Evolutionary conservation across 2,113 vertebrate genomes (phyloP).

Genomic region (Crotalus viridis): DNA sequence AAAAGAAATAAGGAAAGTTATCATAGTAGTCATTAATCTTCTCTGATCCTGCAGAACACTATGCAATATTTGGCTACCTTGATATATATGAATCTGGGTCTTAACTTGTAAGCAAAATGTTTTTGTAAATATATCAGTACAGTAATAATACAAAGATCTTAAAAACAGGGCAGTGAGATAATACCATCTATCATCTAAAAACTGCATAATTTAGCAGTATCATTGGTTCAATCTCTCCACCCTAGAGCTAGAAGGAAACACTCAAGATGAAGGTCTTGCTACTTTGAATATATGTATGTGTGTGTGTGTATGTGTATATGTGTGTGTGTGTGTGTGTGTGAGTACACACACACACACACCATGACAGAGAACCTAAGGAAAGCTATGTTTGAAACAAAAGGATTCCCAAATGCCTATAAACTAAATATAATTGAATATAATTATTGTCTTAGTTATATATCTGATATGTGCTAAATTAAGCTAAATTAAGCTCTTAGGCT

Average conservation of each 20-base stretch:
- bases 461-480: neutral
- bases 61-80: neutral
- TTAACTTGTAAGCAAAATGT: neutral
- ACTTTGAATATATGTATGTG: no score
- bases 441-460: neutral
- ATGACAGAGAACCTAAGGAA: neutral
- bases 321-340: no score
- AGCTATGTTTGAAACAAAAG: neutral
- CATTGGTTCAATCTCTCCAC: no score
- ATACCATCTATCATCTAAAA: neutral
- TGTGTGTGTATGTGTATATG: no score
- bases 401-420: neutral
- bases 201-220: no score
- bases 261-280: no score
- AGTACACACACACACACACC: no score
- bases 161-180: neutral
- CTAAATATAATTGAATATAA: neutral
- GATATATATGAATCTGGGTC: neutral
- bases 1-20: neutral
- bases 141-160: neutral
- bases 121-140: neutral
- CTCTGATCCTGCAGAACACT: neutral
- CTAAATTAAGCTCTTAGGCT: neutral
- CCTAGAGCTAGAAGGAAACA: no score
- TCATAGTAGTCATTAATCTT: neutral